Base-by-base conservation (phyloP, 1,140 invertebrate species). In the Diplogasteroides magnus region DNA sequence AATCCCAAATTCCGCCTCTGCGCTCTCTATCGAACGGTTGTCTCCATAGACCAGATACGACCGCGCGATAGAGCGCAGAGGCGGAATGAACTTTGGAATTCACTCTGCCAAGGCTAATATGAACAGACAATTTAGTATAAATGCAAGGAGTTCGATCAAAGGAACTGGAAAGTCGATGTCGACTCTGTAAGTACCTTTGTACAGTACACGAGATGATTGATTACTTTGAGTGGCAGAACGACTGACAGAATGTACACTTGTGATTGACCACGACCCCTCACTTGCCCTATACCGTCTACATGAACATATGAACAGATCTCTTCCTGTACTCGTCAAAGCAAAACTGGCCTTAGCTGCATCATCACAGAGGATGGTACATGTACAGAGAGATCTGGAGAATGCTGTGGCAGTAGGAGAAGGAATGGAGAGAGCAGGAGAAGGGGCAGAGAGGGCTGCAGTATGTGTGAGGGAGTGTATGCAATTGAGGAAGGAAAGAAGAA, bases 221-320 rank as follows among this genome's bases (percentile, higher is more conserved):
- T 6, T 6, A 14, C n/a, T 77, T 79, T 64, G 59, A 82, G 85
- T 85, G 48, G 74, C 84, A 55, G 85, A 86, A 63, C 83, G 82
- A 61, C 71, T 86, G 26, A 85, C 85, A 11, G 85, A 86, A 69
- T 83, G 79, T 73, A 70, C 85, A 61, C 83, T 86, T 72, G 75
- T 85, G 28, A 75, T 86, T 48, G 84, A 85, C 27, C 85, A 86
- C 79, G 85, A 86, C 64, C 85, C 85, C 27, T 85, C 84, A 3
- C 73, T 86, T 72, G 85, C 85, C 29, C 83, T 86, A 64, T 86
- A 84, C 74, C 76, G 85, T 57, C 82, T 86, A 26, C 85, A 86
- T 19, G 37, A 48, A 19, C 37, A 48, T 19, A 48, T 48, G 6
- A 48, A 6, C 37, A 48, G 37, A 48, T 48, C 37, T 19, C 6